A percentile compares a stretch with the other conserved stretches of the same genome.
Conservation (phyloP, 2,888 invertebrate genomes). For the Torymus auratus region DNA sequence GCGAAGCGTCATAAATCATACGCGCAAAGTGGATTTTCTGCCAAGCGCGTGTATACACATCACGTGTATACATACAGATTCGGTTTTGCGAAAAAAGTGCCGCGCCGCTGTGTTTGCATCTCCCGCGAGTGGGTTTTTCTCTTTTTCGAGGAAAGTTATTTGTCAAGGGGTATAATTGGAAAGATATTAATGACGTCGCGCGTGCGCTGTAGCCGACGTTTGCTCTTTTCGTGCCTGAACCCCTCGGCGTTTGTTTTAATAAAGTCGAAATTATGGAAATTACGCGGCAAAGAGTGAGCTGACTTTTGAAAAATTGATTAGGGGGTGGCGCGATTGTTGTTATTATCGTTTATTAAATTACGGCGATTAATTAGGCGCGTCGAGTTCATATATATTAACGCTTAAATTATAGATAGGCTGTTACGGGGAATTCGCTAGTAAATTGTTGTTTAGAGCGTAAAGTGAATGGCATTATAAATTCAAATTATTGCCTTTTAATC, state of each 20-base stretch:
- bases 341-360: conserved; percentile 32
- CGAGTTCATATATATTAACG: too few species aligned
- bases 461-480: too few species aligned
- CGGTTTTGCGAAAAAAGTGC: conserved; percentile 15
- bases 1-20: conserved; percentile 29
- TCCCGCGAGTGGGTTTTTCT: background rate
- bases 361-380: background rate
- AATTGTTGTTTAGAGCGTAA: background rate
- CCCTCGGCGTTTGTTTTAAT: conserved; percentile 28
- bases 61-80: background rate
- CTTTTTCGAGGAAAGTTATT: conserved; percentile 44
- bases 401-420: too few species aligned
- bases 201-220: background rate
- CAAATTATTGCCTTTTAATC: too few species aligned
- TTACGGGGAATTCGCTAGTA: conserved; percentile 1
- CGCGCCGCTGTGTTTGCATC: conserved; percentile 8
- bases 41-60: too few species aligned
- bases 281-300: background rate
- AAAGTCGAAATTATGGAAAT: conserved; percentile 25
- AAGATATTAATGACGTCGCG: conserved; percentile 51
- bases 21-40: conserved; percentile 15
- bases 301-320: conserved; percentile 19
- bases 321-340: background rate
- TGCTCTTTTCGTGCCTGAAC: background rate
- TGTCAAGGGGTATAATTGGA: conserved; percentile 44